A percentile compares a stretch with the other conserved stretches of the same genome.
These are phyloP conservation scores for Sinelater perroti DNA, from an alignment of 2,888 invertebrate genomes.

Conservation along the genomic window DNA sequence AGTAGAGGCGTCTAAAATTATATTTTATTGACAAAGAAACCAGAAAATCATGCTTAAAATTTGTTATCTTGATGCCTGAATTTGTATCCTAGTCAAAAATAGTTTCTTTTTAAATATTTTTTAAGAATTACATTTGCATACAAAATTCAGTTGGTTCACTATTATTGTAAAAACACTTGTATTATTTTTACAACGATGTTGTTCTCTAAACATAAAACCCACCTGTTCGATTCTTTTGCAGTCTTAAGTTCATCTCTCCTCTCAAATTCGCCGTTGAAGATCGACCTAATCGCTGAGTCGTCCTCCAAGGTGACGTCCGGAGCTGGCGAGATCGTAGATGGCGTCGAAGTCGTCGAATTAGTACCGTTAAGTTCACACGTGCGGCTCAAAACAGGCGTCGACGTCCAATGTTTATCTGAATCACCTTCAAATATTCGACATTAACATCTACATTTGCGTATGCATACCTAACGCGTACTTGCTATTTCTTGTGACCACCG, in stretches of 20 bases:
- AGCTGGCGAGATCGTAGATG: constrained; percentile 69
- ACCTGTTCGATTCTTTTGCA: constrained; percentile 41
- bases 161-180: too few relatives aligned
- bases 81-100: too few relatives aligned
- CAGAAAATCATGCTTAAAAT: too few relatives aligned
- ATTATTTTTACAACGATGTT: neutral
- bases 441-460: neutral
- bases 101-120: too few relatives aligned
- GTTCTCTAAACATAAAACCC: constrained; percentile 7
- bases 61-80: too few relatives aligned
- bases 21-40: too few relatives aligned
- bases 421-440: constrained; percentile 46
- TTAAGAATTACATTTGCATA: too few relatives aligned
- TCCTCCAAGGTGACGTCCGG: constrained; percentile 54
- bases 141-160: too few relatives aligned
- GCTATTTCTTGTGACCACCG: constrained; percentile 84
- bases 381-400: constrained; percentile 52
- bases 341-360: constrained; percentile 62
- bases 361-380: constrained; percentile 53
- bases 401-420: constrained; percentile 55
- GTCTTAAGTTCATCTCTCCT: constrained; percentile 50
- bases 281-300: constrained; percentile 48
- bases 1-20: too few relatives aligned
- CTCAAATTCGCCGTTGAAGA: constrained; percentile 48
- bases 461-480: constrained; percentile 51